Conservation (phyloP, 2,888 invertebrate species). For the Odontothrips loti region DNA sequence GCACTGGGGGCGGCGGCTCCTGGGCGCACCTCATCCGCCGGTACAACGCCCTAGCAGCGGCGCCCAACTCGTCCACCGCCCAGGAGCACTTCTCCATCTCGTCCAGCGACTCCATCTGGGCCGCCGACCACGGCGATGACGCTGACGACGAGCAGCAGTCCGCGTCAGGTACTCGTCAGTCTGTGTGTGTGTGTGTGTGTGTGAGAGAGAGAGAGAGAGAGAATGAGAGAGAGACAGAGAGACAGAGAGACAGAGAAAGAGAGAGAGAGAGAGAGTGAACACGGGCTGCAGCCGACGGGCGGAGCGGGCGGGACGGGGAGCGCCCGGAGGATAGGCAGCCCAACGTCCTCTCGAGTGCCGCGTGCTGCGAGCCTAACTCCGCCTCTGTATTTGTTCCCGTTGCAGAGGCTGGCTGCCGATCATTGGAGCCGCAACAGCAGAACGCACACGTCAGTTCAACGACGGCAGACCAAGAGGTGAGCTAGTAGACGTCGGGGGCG, state of each 20-base stretch:
- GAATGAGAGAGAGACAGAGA: no score
- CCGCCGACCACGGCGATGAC: not conserved
- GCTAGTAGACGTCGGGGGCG: not conserved
- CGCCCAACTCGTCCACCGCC: not conserved
- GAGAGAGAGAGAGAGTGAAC: no score
- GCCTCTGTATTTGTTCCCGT: not conserved
- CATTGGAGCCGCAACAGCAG: not conserved
- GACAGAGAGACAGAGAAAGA: no score
- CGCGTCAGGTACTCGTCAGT: not conserved
- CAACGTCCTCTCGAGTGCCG: not conserved
- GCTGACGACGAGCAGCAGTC: slow-evolving; percentile 27
- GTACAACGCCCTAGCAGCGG: slow-evolving; percentile 36
- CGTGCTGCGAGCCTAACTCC: not conserved
- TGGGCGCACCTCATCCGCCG: slow-evolving; percentile 39
- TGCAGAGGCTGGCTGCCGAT: not conserved
- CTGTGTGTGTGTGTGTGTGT: no score
- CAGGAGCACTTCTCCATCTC: slow-evolving; percentile 25
- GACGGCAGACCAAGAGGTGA: slow-evolving; percentile 40
- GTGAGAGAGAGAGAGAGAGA: no score
- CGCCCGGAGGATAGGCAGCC: not conserved
- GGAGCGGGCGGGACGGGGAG: not conserved
- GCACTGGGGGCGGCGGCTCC: slow-evolving; percentile 32
- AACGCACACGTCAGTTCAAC: slow-evolving; percentile 31
- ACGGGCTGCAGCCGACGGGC: not conserved
- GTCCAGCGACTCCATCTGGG: slow-evolving; percentile 16